Evolutionary conservation across 2,113 vertebrate genomes (phyloP).

Genomic region (Theropithecus gelada): DNA sequence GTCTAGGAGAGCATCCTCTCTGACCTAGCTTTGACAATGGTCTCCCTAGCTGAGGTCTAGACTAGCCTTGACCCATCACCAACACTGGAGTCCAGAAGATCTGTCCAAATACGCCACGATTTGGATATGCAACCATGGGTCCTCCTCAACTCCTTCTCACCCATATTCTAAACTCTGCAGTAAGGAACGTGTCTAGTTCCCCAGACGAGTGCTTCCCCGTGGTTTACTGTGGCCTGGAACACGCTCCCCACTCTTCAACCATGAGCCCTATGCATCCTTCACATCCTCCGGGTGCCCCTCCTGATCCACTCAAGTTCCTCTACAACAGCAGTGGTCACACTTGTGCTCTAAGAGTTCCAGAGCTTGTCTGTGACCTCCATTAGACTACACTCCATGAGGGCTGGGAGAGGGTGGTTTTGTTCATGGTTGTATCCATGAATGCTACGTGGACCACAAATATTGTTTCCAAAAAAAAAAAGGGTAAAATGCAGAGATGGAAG

Average conservation of each 20-base stretch:
- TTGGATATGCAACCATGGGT: not conserved
- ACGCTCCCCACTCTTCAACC: no score
- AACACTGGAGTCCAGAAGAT: not conserved
- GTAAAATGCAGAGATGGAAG: not conserved
- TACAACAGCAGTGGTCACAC: accelerated
- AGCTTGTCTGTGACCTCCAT: not conserved
- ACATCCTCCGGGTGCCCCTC: not conserved
- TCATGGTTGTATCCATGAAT: not conserved
- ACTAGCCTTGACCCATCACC: not conserved
- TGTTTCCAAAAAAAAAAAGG: not conserved
- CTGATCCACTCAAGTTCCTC: not conserved
- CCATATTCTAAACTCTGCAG: not conserved
- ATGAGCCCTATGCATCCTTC: not conserved
- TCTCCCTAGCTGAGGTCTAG: not conserved
- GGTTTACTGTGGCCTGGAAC: not conserved
- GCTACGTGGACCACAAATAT: not conserved
- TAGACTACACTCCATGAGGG: no score
- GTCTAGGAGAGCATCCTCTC: not conserved
- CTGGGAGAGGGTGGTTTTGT: not conserved
- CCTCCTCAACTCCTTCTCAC: not conserved
- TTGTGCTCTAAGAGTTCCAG: no score
- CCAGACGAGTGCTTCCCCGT: not conserved
- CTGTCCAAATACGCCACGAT: not conserved
- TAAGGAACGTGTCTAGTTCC: not conserved
- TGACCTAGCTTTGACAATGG: not conserved